Evolutionary conservation across 2,113 vertebrate genomes (phyloP).

Genomic region (Calypte anna): DNA sequence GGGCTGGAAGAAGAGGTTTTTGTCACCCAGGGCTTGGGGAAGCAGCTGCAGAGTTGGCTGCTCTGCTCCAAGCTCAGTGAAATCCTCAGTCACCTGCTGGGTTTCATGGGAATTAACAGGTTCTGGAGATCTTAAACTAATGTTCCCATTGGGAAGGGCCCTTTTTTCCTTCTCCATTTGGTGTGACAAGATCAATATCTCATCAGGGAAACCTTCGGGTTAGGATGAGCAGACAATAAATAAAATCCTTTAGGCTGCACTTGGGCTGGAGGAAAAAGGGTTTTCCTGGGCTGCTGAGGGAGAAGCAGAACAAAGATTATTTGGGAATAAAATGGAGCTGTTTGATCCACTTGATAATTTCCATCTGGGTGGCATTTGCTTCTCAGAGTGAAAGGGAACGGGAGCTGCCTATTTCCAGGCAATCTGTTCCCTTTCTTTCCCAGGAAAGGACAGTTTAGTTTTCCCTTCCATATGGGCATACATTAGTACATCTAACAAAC

Average conservation of each 20-base stretch:
- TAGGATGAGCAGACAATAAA: neutral
- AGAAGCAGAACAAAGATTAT: slow-evolving; percentile 45
- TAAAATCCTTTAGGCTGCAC: neutral
- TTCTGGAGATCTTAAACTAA: neutral
- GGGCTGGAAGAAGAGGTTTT: neutral
- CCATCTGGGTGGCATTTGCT: slow-evolving; percentile 59
- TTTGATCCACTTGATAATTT: slow-evolving; percentile 57
- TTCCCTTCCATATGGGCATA: slow-evolving; percentile 33
- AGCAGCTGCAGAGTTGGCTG: neutral
- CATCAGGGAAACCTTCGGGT: neutral
- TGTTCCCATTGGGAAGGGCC: neutral
- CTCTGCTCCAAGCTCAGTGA: neutral
- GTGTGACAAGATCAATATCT: neutral
- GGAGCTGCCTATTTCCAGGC: slow-evolving; percentile 37
- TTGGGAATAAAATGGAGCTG: slow-evolving; percentile 35
- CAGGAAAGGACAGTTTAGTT: slow-evolving; percentile 11
- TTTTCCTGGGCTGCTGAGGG: neutral
- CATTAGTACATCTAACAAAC: slow-evolving; percentile 43
- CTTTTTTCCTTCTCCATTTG: neutral
- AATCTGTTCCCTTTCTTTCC: slow-evolving; percentile 54
- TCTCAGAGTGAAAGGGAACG: neutral
- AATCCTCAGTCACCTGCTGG: neutral
- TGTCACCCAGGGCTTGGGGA: neutral
- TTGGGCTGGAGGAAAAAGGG: neutral
- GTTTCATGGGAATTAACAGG: slow-evolving; percentile 11